These are phyloP conservation scores for Lampris incognitus DNA, from an alignment of 2,113 vertebrate species.

Conservation along the genomic window DNA sequence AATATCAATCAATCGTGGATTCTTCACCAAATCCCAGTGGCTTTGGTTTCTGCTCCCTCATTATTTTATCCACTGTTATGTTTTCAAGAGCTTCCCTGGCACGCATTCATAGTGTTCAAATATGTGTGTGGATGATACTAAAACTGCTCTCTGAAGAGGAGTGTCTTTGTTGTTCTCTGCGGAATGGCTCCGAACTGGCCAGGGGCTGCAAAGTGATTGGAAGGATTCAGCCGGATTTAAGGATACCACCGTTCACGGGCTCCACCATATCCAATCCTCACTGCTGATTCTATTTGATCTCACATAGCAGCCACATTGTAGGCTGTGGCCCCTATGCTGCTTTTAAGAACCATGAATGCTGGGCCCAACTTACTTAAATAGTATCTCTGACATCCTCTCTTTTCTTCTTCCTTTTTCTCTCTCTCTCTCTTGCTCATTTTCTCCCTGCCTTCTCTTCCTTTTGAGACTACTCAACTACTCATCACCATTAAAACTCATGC, in stretches of 20 bases:
- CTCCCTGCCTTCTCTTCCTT: slow-evolving; percentile 4
- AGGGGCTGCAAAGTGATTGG: slow-evolving; percentile 59
- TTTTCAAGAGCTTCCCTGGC: slow-evolving; percentile 24
- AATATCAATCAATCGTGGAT: slow-evolving; percentile 60
- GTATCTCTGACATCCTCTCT: too few relatives aligned
- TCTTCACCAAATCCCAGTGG: slow-evolving; percentile 50
- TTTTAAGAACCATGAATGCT: background rate
- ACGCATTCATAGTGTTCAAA: background rate
- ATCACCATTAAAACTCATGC: slow-evolving; percentile 19
- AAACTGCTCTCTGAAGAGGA: slow-evolving; percentile 17
- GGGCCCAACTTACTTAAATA: background rate
- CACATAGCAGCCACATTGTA: slow-evolving; percentile 13
- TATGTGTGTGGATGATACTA: slow-evolving; percentile 33
- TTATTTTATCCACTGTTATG: slow-evolving; percentile 37
- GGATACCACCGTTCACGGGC: slow-evolving; percentile 58
- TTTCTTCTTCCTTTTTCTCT: background rate
- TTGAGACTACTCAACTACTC: background rate
- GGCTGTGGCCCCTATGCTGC: slow-evolving; percentile 1
- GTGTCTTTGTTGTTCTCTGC: slow-evolving; percentile 44
- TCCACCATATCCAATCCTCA: slow-evolving; percentile 54
- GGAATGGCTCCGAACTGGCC: slow-evolving; percentile 48
- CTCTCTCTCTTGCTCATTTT: background rate
- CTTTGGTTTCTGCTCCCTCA: slow-evolving; percentile 37
- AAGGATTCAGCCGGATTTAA: slow-evolving; percentile 66
- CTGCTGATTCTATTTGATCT: slow-evolving; percentile 47